These are phyloP conservation scores for Premnoplex brunnescens DNA, from an alignment of 2,797 vertebrate genomes.

Conservation along the genomic window DNA sequence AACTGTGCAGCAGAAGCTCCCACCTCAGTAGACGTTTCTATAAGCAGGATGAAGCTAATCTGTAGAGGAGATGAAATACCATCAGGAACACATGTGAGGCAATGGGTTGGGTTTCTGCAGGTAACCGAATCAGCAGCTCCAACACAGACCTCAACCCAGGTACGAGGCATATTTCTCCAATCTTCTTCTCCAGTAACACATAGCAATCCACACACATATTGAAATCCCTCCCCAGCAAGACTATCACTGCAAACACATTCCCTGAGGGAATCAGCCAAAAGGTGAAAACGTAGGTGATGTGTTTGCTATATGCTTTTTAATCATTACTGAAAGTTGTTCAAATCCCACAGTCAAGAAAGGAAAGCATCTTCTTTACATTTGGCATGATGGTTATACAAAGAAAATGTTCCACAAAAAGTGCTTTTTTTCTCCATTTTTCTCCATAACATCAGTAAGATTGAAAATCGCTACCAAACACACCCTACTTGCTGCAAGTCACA, in stretches of 20 bases:
- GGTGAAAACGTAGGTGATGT: background rate
- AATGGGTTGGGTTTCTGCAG: background rate
- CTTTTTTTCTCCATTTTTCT: background rate
- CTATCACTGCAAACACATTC: background rate
- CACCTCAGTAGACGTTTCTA: background rate
- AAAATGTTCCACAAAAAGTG: background rate
- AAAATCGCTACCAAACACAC: background rate
- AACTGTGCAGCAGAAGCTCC: background rate
- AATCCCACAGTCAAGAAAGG: background rate
- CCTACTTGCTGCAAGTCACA: background rate
- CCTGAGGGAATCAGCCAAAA: background rate
- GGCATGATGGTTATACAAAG: background rate
- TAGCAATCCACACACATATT: background rate
- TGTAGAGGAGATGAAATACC: background rate
- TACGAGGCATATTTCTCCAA: background rate
- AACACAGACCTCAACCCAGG: background rate
- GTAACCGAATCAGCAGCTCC: background rate
- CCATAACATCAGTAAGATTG: background rate
- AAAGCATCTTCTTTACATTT: background rate
- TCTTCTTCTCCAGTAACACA: background rate
- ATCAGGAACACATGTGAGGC: fast-evolving
- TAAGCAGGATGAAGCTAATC: background rate
- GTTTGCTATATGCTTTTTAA: background rate
- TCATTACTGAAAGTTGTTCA: background rate
- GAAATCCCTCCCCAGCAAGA: background rate